A percentile compares a stretch with the other conserved stretches of the same genome.
phyloP scores from a whole-genome alignment of 2,113 vertebrate species.

The Hymenochirus boettgeri region DNA sequence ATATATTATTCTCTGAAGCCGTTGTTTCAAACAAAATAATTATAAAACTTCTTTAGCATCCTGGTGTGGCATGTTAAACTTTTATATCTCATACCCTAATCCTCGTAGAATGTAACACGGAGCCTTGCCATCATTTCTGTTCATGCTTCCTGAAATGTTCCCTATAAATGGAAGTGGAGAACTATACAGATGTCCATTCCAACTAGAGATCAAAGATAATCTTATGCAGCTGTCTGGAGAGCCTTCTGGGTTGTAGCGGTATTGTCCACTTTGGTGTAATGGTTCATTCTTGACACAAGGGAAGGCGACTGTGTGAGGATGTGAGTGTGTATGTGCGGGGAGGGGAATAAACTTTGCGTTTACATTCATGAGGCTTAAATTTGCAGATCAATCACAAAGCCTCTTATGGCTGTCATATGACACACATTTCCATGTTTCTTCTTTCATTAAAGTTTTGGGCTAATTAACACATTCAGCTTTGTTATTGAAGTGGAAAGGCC shows the following conservation, averaged over 20 bases:
- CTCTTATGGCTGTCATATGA: conserved; percentile 52
- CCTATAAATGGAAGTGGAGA: background rate
- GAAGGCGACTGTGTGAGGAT: background rate
- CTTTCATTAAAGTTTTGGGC: conserved; percentile 47
- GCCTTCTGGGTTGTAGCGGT: background rate
- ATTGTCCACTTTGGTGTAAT: background rate
- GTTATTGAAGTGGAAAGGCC: conserved; percentile 75
- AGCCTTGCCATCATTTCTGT: too few relatives aligned
- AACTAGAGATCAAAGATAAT: conserved; percentile 30
- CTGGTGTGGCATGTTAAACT: too few relatives aligned
- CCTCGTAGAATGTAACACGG: too few relatives aligned
- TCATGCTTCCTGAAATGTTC: too few relatives aligned
- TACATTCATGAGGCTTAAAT: conserved; percentile 6
- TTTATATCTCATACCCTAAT: too few relatives aligned
- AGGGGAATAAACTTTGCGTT: background rate
- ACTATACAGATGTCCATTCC: conserved; percentile 5
- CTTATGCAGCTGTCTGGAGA: conserved; percentile 8
- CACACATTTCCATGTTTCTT: conserved; percentile 23
- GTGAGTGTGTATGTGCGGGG: too few relatives aligned
- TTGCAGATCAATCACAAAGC: conserved; percentile 11
- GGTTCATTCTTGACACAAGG: background rate
- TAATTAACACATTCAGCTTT: conserved; percentile 79
- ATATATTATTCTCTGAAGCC: too few relatives aligned
- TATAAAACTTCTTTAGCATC: too few relatives aligned
- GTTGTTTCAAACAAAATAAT: too few relatives aligned